Base-by-base conservation (phyloP, 2,888 invertebrate genomes). In the Pelosia muscerda region DNA sequence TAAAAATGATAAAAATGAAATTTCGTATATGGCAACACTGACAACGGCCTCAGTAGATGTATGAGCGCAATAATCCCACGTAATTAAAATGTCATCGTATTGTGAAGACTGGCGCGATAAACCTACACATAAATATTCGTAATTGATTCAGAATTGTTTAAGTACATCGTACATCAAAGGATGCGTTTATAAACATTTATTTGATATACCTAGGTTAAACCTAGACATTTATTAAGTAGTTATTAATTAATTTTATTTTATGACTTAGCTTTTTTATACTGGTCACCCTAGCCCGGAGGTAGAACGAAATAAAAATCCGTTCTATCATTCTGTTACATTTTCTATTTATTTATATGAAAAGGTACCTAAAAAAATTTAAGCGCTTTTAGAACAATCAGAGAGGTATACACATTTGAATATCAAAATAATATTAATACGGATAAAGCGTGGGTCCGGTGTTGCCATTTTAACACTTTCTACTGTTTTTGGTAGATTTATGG, bases 331-430 rank as follows among this genome's bases (percentile, higher is more conserved):
- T 38, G 25, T 60, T 54, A 13, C 19, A 22, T 22, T 57, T 28
- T 38, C 38, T n/a, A n/a, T n/a, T n/a, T n/a, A 38, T 59, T 38
- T 22, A 54, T 15, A 65, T 25, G 38, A 23, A 62, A 61, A 63
- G 58, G 55, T 60, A 65, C 61, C 65, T 71, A 71, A 3, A 73
- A 79, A 76, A 70, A 75, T 73, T 67, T 72, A 73, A 72, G 71
- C 75, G 71, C 63, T 72, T 77, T 78, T 74, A 77, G 73, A 80
- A 77, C n/a, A n/a, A n/a, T n/a, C n/a, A n/a, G n/a, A n/a, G n/a
- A n/a, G n/a, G 83, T 81, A 82, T 77, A 79, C 73, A 84, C 73
- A 85, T 84, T 84, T 86, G 83, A 84, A 85, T 85, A 82, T 77
- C 79, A 79, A 84, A 82, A 38, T 38, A 78, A 82, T 9, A 42